Conservation (phyloP, 2,113 vertebrate genomes). For the Gallinago undulata region DNA sequence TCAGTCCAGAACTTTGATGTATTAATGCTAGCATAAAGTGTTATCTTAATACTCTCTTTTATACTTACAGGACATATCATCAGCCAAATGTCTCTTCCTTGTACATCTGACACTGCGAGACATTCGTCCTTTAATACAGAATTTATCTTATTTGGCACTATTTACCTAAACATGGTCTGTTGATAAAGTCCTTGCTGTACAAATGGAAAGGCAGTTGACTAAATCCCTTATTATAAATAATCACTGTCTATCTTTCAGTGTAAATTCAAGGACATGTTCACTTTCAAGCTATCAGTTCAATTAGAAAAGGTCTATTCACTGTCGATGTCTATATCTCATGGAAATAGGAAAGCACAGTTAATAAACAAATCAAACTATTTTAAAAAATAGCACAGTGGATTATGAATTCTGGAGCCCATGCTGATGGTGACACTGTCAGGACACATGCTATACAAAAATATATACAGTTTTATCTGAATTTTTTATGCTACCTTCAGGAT, state of each 20-base stretch:
- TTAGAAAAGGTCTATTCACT: conserved; percentile 73
- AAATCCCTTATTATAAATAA: conserved; percentile 73
- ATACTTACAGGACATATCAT: conserved; percentile 36
- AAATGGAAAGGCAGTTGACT: conserved; percentile 63
- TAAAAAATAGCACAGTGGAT: conserved; percentile 34
- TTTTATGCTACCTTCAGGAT: conserved; percentile 7
- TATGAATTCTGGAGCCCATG: conserved; percentile 2
- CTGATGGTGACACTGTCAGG: conserved; percentile 21
- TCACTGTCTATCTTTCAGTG: conserved; percentile 66
- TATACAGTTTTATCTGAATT: neutral
- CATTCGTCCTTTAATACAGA: conserved; percentile 55
- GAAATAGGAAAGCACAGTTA: conserved; percentile 60
- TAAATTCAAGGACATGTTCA: conserved; percentile 72
- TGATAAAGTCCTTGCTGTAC: conserved; percentile 68
- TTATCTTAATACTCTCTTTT: conserved; percentile 66
- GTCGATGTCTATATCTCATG: conserved; percentile 63
- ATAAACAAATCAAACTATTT: conserved; percentile 69
- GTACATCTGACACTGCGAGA: conserved; percentile 31
- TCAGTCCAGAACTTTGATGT: conserved; percentile 67
- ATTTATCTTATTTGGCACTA: conserved; percentile 69
- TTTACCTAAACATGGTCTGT: conserved; percentile 66
- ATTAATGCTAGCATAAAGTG: conserved; percentile 44
- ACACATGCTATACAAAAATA: conserved; percentile 4
- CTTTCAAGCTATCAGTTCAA: conserved; percentile 74
- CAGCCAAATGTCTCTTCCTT: conserved; percentile 26